Base-by-base conservation (phyloP, 2,113 vertebrate genomes). In the Smithornis capensis region DNA sequence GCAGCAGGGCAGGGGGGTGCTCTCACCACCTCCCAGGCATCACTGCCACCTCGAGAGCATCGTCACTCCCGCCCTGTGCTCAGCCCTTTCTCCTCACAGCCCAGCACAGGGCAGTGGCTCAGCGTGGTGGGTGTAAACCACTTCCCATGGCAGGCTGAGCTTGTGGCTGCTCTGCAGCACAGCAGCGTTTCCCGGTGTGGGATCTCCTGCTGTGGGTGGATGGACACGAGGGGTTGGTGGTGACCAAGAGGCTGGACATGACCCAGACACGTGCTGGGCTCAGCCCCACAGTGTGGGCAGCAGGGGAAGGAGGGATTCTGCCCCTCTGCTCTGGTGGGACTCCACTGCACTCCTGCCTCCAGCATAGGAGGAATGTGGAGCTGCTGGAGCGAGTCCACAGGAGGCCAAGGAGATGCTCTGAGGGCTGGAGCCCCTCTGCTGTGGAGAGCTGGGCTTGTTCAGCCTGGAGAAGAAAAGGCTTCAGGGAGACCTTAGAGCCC, bases 131-230 rank as follows among this genome's bases (percentile, higher is more conserved):
- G 33, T 60, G 86, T 17, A 9, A 75, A 76, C 82, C 85, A 28
- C 57, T 62, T 92, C 67, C 85, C 89, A 14, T 1, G 69, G 77
- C 70, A n/a, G 80, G 45, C 50, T 3, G 14, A 62, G 89, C 92
- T 40, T 19, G 2, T 14, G 4, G 14, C 31, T 40, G 84, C 3
- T 38, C 40, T 89, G 76, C 84, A 91, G 77, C 73, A 4, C 28
- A 10, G 81, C 59, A 45, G 37, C 59, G 0, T 59, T 76, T 64
- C 69, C 70, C 37, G 4, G 37, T 10, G 6, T 9, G 52, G 64
- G 21, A n/a, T 64, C 33, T 49, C 28, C 38, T 35, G 22, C 6
- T 0, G 0, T 4, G 35, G 35, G 37, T 5, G 57, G 59, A 42
- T 53, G 47, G 35, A 28, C 35, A 37, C 19, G 50, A 13, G 44